These are phyloP conservation scores for Crotalus helleri DNA, from an alignment of 2,113 vertebrate species.

Conservation along the genomic window DNA sequence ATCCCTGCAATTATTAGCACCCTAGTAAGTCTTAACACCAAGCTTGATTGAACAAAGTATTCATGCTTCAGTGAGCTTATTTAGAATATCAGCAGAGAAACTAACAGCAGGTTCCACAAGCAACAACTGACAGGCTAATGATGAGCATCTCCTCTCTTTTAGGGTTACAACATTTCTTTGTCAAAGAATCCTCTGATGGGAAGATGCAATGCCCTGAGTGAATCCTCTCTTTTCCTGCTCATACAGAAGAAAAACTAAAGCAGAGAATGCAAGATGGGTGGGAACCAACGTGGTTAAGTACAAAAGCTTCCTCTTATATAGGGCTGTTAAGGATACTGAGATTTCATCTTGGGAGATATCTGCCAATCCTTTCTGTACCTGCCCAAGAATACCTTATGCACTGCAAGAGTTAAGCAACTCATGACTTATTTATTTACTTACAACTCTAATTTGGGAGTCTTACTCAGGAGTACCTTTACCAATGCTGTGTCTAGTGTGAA, in stretches of 20 bases:
- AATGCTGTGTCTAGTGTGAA: neutral
- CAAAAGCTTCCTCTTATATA: neutral
- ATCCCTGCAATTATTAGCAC: neutral
- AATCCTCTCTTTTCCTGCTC: neutral
- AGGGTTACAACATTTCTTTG: neutral
- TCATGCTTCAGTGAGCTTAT: neutral
- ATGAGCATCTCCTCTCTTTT: neutral
- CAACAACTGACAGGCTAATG: conserved; percentile 5
- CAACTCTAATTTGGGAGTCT: neutral
- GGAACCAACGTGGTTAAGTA: neutral
- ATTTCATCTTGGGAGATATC: neutral
- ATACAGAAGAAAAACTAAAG: neutral
- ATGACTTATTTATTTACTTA: neutral
- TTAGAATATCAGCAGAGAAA: conserved; percentile 7
- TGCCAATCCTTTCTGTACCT: neutral
- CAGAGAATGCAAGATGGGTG: neutral
- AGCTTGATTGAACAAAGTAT: conserved; percentile 3
- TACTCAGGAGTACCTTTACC: neutral
- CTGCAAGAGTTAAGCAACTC: neutral
- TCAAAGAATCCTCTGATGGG: neutral
- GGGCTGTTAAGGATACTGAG: neutral
- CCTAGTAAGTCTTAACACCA: conserved; percentile 1
- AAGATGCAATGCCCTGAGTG: neutral
- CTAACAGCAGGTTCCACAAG: conserved; percentile 1
- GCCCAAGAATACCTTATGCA: neutral